A percentile compares a stretch with the other conserved stretches of the same genome.
Evolutionary conservation across 2,888 invertebrate genomes (phyloP).

Genomic region (Tetropium fuscum): DNA sequence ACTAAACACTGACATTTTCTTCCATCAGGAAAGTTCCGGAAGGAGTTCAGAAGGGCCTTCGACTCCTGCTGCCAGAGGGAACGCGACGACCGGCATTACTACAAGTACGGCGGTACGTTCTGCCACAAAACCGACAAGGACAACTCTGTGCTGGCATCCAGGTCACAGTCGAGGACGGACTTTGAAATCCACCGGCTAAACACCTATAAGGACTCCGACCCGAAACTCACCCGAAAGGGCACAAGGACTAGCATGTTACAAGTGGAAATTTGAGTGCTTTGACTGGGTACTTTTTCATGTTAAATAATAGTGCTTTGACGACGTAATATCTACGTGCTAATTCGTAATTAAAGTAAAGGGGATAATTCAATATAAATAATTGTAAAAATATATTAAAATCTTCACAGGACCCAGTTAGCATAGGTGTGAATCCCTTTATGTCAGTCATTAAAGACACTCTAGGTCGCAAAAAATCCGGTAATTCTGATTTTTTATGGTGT

Average conservation of each 20-base stretch:
- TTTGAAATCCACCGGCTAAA: slow-evolving; percentile 46
- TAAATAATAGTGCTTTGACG: no score
- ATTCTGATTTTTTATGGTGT: no score
- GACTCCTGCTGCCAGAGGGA: slow-evolving; percentile 69
- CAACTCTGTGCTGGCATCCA: slow-evolving; percentile 42
- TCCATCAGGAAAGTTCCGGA: slow-evolving; percentile 76
- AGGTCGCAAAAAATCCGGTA: no score
- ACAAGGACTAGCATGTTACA: slow-evolving; percentile 54
- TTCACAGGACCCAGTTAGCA: no score
- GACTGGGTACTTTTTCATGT: background rate
- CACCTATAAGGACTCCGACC: slow-evolving; percentile 42
- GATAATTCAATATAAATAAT: no score
- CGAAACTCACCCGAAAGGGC: slow-evolving; percentile 47
- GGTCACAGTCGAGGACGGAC: slow-evolving; percentile 48
- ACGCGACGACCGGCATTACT: slow-evolving; percentile 26
- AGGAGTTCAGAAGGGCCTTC: slow-evolving; percentile 78
- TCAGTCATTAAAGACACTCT: no score
- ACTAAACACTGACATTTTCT: background rate
- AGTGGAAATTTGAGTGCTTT: slow-evolving; percentile 45
- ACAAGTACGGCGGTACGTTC: slow-evolving; percentile 38
- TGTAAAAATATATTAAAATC: no score
- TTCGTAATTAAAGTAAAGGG: no score
- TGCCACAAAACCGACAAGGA: slow-evolving; percentile 42
- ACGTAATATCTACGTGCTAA: no score
- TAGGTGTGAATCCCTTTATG: no score